These are phyloP conservation scores for Adoxophyes honmai DNA, from an alignment of 1,140 invertebrate species.

Conservation along the genomic window DNA sequence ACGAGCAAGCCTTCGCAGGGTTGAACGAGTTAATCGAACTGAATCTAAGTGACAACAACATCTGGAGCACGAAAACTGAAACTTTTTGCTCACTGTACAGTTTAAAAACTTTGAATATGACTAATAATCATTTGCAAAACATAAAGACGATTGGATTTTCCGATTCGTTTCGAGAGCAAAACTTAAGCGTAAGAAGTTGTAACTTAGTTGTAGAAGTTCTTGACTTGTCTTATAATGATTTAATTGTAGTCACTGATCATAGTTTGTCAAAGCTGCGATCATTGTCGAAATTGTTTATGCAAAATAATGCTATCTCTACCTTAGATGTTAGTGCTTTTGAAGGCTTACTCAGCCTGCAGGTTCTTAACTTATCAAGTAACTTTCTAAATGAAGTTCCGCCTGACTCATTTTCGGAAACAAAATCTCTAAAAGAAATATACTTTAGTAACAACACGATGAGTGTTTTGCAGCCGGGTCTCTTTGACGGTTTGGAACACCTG, in stretches of 20 bases:
- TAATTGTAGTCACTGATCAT: slow-evolving; percentile 82
- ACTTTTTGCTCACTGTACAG: slow-evolving; percentile 86
- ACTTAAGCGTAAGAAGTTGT: slow-evolving; percentile 77
- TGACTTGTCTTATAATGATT: slow-evolving; percentile 86
- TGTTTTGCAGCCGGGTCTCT: slow-evolving; percentile 85
- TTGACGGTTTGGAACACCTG: slow-evolving; percentile 86
- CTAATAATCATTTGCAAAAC: slow-evolving; percentile 88
- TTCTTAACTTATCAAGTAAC: slow-evolving; percentile 88
- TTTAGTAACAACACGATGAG: slow-evolving; percentile 89
- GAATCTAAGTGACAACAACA: slow-evolving; percentile 88
- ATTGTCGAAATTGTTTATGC: slow-evolving; percentile 81
- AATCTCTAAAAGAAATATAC: slow-evolving; percentile 83
- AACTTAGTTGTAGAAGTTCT: slow-evolving; percentile 82
- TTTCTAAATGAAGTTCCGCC: slow-evolving; percentile 85
- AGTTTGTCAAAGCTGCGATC: slow-evolving; percentile 83
- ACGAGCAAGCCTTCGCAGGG: slow-evolving; percentile 83
- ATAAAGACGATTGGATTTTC: slow-evolving; percentile 84
- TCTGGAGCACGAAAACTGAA: slow-evolving; percentile 85
- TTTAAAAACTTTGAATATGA: slow-evolving; percentile 85
- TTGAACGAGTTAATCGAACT: slow-evolving; percentile 83
- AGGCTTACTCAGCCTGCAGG: slow-evolving; percentile 81
- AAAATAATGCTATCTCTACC: slow-evolving; percentile 85
- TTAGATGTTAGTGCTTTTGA: slow-evolving; percentile 84
- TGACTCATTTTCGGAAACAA: slow-evolving; percentile 83
- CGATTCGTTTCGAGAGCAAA: slow-evolving; percentile 76